Evolutionary conservation across 2,113 vertebrate genomes (phyloP).

Genomic region (Percina caprodes): DNA sequence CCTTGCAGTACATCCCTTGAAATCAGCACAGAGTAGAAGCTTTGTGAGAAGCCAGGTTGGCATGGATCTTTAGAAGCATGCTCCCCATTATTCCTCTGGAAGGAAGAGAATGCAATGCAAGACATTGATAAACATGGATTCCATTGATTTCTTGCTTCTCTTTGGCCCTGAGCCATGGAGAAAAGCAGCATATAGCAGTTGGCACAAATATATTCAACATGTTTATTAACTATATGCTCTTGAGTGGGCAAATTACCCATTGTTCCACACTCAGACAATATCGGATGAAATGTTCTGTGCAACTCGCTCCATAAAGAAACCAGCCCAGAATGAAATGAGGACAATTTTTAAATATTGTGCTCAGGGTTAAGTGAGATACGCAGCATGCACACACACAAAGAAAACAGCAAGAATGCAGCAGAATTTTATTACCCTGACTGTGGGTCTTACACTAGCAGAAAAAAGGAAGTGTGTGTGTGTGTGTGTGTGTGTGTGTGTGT

Average conservation of each 20-base stretch:
- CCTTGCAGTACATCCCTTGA: slow-evolving; percentile 82
- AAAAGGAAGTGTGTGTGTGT: neutral
- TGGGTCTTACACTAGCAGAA: slow-evolving; percentile 6
- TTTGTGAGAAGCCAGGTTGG: slow-evolving; percentile 84
- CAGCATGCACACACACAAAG: neutral
- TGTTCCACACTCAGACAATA: neutral
- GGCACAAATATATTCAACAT: slow-evolving; percentile 51
- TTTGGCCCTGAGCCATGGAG: slow-evolving; percentile 24
- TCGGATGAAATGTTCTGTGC: slow-evolving; percentile 16
- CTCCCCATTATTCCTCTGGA: slow-evolving; percentile 82
- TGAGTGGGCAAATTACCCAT: neutral
- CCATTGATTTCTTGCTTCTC: slow-evolving; percentile 54
- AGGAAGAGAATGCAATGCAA: slow-evolving; percentile 61
- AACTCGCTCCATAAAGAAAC: neutral
- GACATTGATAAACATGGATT: slow-evolving; percentile 68
- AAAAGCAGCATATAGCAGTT: slow-evolving; percentile 6
- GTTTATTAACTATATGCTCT: slow-evolving; percentile 36
- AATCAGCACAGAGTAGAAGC: slow-evolving; percentile 83
- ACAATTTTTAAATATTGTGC: neutral
- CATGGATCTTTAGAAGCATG: slow-evolving; percentile 75
- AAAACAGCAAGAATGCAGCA: slow-evolving; percentile 54
- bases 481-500: neutral
- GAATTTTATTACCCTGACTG: slow-evolving; percentile 21
- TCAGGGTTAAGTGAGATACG: slow-evolving; percentile 27
- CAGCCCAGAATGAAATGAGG: slow-evolving; percentile 18